Conservation (phyloP, 35 echinoderm and acorn worm species). For the Heliocidaris tuberculata region DNA sequence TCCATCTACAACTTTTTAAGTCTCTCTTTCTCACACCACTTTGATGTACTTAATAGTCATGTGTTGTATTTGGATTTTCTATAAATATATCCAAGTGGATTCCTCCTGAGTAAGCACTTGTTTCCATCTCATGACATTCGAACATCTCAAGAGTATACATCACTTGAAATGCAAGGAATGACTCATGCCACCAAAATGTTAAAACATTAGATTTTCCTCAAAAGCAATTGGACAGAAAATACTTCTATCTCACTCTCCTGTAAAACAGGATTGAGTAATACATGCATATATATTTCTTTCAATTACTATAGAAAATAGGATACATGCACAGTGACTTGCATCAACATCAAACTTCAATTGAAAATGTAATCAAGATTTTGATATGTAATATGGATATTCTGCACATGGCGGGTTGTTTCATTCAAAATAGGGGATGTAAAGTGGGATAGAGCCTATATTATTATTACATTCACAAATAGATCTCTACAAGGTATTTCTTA, state of each 20-base stretch:
- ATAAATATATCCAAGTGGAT: no score
- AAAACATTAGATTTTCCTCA: not conserved
- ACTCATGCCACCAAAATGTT: not conserved
- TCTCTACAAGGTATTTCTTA: not conserved
- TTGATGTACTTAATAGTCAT: no score
- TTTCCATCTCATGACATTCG: not conserved
- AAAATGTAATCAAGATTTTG: not conserved
- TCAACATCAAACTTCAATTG: not conserved
- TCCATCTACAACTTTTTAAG: no score
- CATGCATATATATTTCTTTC: not conserved
- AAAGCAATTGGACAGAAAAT: not conserved
- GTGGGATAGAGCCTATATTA: no score
- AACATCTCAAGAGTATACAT: not conserved
- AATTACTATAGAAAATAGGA: not conserved
- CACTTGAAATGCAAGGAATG: not conserved
- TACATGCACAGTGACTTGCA: not conserved
- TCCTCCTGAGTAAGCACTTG: not conserved
- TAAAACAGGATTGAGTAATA: not conserved
- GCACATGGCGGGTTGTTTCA: no score
- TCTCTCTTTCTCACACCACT: not conserved
- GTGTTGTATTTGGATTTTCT: not conserved
- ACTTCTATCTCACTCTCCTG: not conserved
- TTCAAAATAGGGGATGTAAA: no score
- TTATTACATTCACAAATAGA: not conserved
- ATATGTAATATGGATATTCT: not conserved